A percentile compares a stretch with the other conserved stretches of the same genome.
phyloP scores from a whole-genome alignment of 2,113 vertebrate genomes.

The Mus pahari region DNA sequence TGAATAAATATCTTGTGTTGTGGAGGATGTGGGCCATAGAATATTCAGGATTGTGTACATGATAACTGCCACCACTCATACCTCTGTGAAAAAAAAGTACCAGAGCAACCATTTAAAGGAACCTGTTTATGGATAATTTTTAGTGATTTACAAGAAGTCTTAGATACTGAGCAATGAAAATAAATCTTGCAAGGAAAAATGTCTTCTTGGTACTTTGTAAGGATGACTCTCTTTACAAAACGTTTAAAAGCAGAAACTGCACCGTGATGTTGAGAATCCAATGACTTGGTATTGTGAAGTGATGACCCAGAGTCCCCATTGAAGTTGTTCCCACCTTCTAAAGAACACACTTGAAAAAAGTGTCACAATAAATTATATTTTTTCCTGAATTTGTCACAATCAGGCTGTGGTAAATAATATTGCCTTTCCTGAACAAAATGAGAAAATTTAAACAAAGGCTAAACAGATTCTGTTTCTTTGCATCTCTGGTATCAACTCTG shows the following conservation, averaged over 20 bases:
- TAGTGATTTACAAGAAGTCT: not conserved
- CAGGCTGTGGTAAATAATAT: accelerated
- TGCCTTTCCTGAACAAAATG: too few relatives aligned
- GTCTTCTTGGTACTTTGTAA: not conserved
- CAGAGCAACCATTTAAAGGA: not conserved
- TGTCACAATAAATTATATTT: not conserved
- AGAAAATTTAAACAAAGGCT: not conserved
- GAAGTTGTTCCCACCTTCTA: not conserved
- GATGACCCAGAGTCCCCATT: not conserved
- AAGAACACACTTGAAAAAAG: too few relatives aligned
- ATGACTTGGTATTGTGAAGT: not conserved
- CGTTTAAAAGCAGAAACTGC: not conserved
- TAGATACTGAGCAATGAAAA: not conserved
- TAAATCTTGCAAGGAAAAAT: not conserved
- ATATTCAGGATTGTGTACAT: too few relatives aligned
- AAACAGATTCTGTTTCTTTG: not conserved
- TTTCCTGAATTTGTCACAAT: not conserved
- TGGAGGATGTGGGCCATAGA: too few relatives aligned
- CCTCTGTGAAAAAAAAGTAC: too few relatives aligned
- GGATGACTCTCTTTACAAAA: not conserved
- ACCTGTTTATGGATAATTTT: not conserved
- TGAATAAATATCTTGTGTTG: too few relatives aligned
- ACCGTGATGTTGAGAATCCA: not conserved
- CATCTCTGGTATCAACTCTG: not conserved
- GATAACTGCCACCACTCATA: too few relatives aligned